Base-by-base conservation (phyloP, 2,797 vertebrate genomes). In the Percopsis omiscomaycus region DNA sequence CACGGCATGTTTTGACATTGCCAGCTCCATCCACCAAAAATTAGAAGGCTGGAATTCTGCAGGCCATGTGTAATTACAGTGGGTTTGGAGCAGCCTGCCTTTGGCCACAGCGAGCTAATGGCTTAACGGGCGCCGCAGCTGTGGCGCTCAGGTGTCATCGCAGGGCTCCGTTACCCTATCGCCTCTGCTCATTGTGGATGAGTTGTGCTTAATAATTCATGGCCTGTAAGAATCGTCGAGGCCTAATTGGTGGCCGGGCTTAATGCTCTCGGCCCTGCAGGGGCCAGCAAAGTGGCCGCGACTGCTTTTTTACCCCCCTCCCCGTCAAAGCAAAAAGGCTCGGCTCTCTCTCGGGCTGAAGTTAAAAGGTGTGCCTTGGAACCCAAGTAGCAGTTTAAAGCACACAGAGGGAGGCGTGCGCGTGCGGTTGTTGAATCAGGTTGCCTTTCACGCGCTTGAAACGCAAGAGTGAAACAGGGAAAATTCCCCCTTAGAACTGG, bases 181-280 rank as follows among this genome's bases (percentile, higher is more conserved):
- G 53, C 78, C 81, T 67, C 71, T 29, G 67, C 81, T 83, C 70
- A 63, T n/a, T 57, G 77, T 88, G 76, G 72, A 89, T 88, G 75
- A 76, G 79, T 49, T 30, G 69, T 66, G 58, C 79, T 91, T 89
- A 90, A 91, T 91, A 90, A 91, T 91, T 91, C 84, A 91, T 89
- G 66, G 69, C 51, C 73, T 78, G 73, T 77, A 82, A 83, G 83
- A 86, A 82, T 78, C 30, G 77, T 67, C 77, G 57, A 70, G 71
- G 73, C 59, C 84, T 88, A 89, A 91, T 90, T 88, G 88, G 85
- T 83, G 77, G 85, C 68, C 71, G 74, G 73, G 77, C 71, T 71
- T 75, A 76, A 83, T 79, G 71, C 73, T 76, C 66, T 59, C 77
- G 73, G 71, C 70, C 66, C 83, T 75, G 72, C 77, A 64, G 80